phyloP scores from a whole-genome alignment of 1,140 invertebrate species.

The fruit fly (Drosophila melanogaster) region Release_6_plus_ISO1_MT NT_033777.3:10293001-10293500 shows the following conservation, averaged over 20 bases:
- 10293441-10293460: conserved; percentile 12
- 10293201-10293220: conserved; percentile 86
- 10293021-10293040: conserved; percentile 39
- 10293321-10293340: conserved; percentile 76
- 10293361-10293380: conserved; percentile 22
- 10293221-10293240: conserved; percentile 86
- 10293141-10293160: conserved; percentile 72
- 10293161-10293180: conserved; percentile 38
- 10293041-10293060: conserved; percentile 2
- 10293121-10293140: conserved; percentile 83
- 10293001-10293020: conserved; percentile 44
- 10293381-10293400: conserved; percentile 12
- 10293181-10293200: conserved; percentile 71
- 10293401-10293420: conserved; percentile 25
- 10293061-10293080: conserved; percentile 19
- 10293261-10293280: conserved; percentile 89
- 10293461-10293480: conserved; percentile 62
- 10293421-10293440: conserved; percentile 78
- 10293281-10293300: conserved; percentile 88
- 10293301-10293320: conserved; percentile 71
- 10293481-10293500: conserved; percentile 83
- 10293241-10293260: conserved; percentile 78
- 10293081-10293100: conserved; percentile 65
- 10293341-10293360: conserved; percentile 68
- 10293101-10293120: conserved; percentile 67